Evolutionary conservation across 2,797 vertebrate genomes (phyloP), one percentile per base, ranked within the genome.

Genomic region (Sebastes kiyomatsui): DNA sequence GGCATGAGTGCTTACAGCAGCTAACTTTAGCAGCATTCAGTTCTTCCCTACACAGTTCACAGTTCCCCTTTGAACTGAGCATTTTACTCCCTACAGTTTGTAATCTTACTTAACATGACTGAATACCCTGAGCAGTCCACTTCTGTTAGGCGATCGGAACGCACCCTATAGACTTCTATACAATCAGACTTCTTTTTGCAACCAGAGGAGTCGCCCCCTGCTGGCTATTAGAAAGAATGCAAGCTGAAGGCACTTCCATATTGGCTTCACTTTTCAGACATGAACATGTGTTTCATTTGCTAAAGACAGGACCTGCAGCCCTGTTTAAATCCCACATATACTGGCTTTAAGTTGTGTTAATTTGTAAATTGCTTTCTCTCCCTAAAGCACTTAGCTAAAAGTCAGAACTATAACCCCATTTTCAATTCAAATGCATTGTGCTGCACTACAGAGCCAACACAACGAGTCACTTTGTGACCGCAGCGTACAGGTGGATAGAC

Each of bases 401-500:
- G 20, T 52, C 6, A 5, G 12, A 59, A 54, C 38, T 54, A 3
- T 23, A 30, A 49, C 6, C 2, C 2, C 2, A 27, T 62, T 69
- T 54, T 59, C 25, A 10, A 25, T 67, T 23, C 3, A 23, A n/a
- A 62, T 18, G 1, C n/a, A 61, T 2, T 7, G 2, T 27, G 30
- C 10, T 27, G 20, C 7, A 56, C n/a, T 11, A 1, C 42, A 62
- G 13, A 77, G n/a, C 4, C 6, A 62, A 42, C 3, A 28, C 67
- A 82, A 38, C 5, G 9, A 1, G 25, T 13, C 11, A 14, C 28
- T 54, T 32, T 22, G 27, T 46, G 23, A n/a, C 22, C 20, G 2
- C 30, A 23, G 5, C n/a, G 65, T 11, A 73, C 59, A 62, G 70
- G 74, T 75, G 81, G 60, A 85, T 28, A 67, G 59, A 79, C 20